These are phyloP conservation scores for Philereme vetulata DNA, from an alignment of 2,888 invertebrate species.

Conservation along the genomic window DNA sequence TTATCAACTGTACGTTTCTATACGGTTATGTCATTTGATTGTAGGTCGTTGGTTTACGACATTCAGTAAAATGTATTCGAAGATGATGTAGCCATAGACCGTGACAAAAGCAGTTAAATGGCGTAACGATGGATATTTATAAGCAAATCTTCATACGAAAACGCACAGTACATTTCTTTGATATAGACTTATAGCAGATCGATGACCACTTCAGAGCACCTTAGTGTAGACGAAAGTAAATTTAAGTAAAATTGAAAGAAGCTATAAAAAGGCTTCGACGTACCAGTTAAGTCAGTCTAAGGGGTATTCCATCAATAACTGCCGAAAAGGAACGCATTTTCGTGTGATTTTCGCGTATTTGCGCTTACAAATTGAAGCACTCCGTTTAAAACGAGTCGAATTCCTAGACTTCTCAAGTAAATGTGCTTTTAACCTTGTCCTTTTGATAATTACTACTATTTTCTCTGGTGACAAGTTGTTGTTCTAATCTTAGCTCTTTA, in stretches of 20 bases:
- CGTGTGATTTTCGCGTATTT: too few relatives aligned
- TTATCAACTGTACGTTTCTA: conserved; percentile 23
- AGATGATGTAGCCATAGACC: not conserved
- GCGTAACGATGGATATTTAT: not conserved
- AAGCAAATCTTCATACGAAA: not conserved
- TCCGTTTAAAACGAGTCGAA: not conserved
- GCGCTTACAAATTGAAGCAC: not conserved
- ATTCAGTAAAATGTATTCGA: conserved; percentile 10
- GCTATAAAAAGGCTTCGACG: too few relatives aligned
- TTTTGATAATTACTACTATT: not conserved
- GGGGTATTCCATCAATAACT: too few relatives aligned
- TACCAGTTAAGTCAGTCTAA: too few relatives aligned
- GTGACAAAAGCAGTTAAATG: too few relatives aligned
- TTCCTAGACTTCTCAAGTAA: not conserved
- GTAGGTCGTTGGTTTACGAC: conserved; percentile 10
- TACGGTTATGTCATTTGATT: conserved; percentile 13
- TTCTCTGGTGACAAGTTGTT: too few relatives aligned
- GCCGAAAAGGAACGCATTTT: too few relatives aligned
- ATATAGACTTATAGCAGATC: too few relatives aligned
- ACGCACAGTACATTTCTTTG: not conserved
- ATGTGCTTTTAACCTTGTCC: not conserved
- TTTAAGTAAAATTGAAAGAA: not conserved
- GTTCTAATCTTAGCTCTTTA: too few relatives aligned
- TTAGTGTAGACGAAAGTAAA: not conserved
- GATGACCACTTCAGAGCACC: not conserved